Evolutionary conservation across 2,113 vertebrate species (phyloP).

Genomic region (Eira barbara): DNA sequence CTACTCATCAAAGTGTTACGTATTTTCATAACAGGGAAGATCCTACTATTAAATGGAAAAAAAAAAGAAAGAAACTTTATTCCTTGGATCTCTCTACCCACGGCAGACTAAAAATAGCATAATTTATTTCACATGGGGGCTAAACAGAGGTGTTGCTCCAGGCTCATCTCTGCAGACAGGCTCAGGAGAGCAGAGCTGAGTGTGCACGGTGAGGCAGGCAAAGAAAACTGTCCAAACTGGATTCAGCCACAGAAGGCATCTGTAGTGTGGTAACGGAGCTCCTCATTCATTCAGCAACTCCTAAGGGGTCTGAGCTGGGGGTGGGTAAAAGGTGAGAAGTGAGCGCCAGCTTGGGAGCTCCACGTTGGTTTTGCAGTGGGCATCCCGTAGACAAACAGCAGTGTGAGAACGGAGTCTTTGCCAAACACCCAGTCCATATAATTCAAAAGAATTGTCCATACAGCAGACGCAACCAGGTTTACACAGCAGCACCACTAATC

Average conservation of each 20-base stretch:
- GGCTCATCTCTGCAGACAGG: neutral
- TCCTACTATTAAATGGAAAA: neutral
- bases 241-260: neutral
- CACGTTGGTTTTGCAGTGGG: neutral
- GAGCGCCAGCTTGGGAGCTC: neutral
- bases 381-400: neutral
- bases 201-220: accelerated
- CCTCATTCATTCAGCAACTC: neutral
- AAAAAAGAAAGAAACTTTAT: neutral
- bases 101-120: conserved; percentile 10
- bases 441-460: neutral
- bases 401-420: neutral
- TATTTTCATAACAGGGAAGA: neutral
- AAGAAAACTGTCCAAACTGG: neutral
- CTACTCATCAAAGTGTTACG: neutral
- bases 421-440: neutral
- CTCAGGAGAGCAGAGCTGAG: neutral
- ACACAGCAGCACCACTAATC: neutral
- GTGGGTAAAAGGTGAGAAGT: no score
- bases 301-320: neutral
- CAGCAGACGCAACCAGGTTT: neutral
- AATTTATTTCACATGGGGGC: neutral
- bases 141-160: neutral
- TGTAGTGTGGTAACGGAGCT: neutral
- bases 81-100: neutral